Conservation (phyloP, 2,797 vertebrate species). For the Melanotaenia trifasciata region DNA sequence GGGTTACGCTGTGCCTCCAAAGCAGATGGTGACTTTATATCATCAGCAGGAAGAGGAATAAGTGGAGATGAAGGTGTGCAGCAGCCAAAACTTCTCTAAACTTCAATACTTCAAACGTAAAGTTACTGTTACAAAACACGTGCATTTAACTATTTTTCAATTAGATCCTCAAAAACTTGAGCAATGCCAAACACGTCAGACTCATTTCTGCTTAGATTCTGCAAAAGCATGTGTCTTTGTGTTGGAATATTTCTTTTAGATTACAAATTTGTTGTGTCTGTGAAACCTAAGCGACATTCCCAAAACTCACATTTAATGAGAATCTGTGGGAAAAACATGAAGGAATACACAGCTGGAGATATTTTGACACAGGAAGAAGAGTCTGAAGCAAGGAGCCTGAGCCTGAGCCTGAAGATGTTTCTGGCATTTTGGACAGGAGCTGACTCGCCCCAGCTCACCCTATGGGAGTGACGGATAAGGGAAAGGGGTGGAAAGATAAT, state of each 20-base stretch:
- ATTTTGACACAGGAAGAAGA: background rate
- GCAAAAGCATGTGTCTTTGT: background rate
- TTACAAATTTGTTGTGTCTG: background rate
- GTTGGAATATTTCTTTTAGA: too few relatives aligned
- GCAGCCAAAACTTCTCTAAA: too few relatives aligned
- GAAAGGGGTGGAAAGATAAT: slow-evolving; percentile 9
- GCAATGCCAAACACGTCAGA: background rate
- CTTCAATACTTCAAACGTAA: too few relatives aligned
- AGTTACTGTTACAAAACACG: too few relatives aligned
- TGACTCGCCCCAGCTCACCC: slow-evolving; percentile 47
- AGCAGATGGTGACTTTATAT: background rate
- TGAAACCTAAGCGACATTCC: background rate
- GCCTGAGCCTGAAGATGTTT: slow-evolving; percentile 10
- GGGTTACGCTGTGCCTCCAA: background rate
- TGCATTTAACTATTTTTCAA: too few relatives aligned
- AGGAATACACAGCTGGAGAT: background rate
- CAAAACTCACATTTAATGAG: background rate
- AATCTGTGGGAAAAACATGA: background rate
- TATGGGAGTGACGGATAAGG: slow-evolving; percentile 13
- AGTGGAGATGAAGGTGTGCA: background rate
- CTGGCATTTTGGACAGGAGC: slow-evolving; percentile 60
- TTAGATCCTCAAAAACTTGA: background rate
- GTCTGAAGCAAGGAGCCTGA: slow-evolving; percentile 3
- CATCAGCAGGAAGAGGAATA: background rate
- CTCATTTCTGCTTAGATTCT: slow-evolving; percentile 5